Conservation (phyloP, 2,113 vertebrate species). For the Boulengeromyrus knoepffleri region DNA sequence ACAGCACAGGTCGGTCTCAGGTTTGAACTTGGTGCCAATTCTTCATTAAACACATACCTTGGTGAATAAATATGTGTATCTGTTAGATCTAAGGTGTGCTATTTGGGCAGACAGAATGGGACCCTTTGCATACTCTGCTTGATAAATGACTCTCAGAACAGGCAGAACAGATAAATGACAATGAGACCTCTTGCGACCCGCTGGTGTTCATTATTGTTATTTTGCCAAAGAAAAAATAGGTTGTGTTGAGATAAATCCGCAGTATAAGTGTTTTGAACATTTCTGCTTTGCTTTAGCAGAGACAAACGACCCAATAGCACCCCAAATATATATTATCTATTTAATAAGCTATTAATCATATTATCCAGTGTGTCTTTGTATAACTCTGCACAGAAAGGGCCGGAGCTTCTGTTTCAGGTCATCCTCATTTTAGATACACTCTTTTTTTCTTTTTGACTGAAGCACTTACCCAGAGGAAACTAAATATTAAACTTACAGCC, state of each 20-base stretch:
- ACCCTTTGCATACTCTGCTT: slow-evolving; percentile 7
- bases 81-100: neutral
- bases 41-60: neutral
- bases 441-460: neutral
- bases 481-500: neutral
- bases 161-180: slow-evolving; percentile 18
- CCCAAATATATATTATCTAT: neutral
- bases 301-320: neutral
- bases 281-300: neutral
- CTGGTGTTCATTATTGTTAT: neutral
- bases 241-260: neutral
- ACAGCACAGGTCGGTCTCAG: neutral
- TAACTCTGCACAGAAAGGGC: neutral
- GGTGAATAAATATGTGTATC: neutral
- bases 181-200: neutral
- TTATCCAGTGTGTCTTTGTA: neutral
- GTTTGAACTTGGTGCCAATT: neutral
- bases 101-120: neutral
- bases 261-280: neutral
- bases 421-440: neutral
- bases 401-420: neutral
- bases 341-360: slow-evolving; percentile 2
- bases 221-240: neutral
- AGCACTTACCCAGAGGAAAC: neutral
- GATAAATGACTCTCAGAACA: neutral